Base-by-base conservation (phyloP, 2,888 invertebrate species). In the Trichopria drosophilae region DNA sequence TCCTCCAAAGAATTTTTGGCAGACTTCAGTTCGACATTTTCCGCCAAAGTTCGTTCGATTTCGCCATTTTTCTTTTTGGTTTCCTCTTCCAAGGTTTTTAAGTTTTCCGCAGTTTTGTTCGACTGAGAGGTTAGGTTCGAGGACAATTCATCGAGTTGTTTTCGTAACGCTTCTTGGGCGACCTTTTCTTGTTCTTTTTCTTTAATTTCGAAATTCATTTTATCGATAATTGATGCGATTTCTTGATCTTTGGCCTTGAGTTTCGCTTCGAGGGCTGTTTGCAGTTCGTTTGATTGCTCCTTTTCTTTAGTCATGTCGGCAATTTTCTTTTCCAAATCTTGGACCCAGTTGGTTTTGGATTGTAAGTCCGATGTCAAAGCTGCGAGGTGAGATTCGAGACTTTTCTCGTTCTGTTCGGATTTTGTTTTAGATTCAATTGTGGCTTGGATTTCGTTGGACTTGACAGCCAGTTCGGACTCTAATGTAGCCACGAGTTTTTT, bases 1-100 rank as follows among this genome's bases (percentile, higher is more conserved):
- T 79, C 80, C 67, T 82, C 81, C 28, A 81, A 57, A 32, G 75
- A 73, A 47, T 78, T 76, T 66, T 80, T 82, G 35, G 60, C 71
- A 51, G 79, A 53, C 57, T 64, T 37, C 40, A 71, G 31, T 44
- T 59, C 62, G 46, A 61, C 51, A 53, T 66, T 66, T 56, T 68
- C 52, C 46, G 58, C 53, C 22, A 50, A 51, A 54, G 67, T 55
- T 46, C 62, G 53, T 15, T 62, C 59, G n/a, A 71, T 29, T 53
- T 67, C 58, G 6, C 42, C 55, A 26, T 63, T 56, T 48, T 64
- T 61, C 7, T 65, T 56, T 13, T 67, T 64, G 1, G 64, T 43
- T 43, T 71, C 64, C 35, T 73, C 71, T 29, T 63, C 65, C 36
- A 60, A 61, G 13, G 65, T 42, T 15, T 62, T 63, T 31, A 62